Percentiles rank a stretch among this genome's conserved stretches.
Evolutionary conservation across 2,113 vertebrate species (phyloP).

Genomic region (Lamprotornis superbus): DNA sequence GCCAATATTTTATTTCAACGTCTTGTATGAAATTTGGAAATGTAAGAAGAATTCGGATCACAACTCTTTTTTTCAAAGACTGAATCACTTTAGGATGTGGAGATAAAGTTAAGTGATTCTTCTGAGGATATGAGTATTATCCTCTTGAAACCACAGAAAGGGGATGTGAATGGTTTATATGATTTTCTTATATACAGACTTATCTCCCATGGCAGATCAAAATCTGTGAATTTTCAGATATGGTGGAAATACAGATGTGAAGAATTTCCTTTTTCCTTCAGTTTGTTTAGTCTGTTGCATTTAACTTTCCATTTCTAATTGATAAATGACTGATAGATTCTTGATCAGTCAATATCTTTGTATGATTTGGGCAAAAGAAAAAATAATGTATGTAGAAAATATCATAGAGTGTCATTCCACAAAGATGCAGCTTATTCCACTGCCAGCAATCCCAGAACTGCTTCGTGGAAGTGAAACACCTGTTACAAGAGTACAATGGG

Average conservation of each 20-base stretch:
- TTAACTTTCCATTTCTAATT: background rate
- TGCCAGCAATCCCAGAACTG: background rate
- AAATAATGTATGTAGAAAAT: background rate
- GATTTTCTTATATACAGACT: background rate
- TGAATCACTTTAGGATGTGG: slow-evolving; percentile 48
- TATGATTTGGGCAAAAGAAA: background rate
- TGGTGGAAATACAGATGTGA: background rate
- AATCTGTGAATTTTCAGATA: background rate
- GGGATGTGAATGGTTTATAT: background rate
- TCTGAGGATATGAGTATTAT: slow-evolving; percentile 50
- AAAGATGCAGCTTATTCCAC: background rate
- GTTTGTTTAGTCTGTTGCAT: background rate
- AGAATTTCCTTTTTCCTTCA: background rate
- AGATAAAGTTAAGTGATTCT: slow-evolving; percentile 41
- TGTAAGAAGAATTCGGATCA: slow-evolving; percentile 10
- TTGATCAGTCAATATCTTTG: background rate
- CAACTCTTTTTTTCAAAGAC: background rate
- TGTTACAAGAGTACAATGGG: slow-evolving; percentile 31
- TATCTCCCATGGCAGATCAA: background rate
- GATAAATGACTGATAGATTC: background rate
- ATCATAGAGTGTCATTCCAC: background rate
- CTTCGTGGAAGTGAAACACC: background rate
- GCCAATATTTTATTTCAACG: slow-evolving; percentile 19
- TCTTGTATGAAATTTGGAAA: slow-evolving; percentile 20
- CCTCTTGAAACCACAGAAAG: slow-evolving; percentile 21